A percentile compares a stretch with the other conserved stretches of the same genome.
These are phyloP conservation scores for Tetraodon nigroviridis DNA, from an alignment of 2,113 vertebrate species.

Conservation along the genomic window DNA sequence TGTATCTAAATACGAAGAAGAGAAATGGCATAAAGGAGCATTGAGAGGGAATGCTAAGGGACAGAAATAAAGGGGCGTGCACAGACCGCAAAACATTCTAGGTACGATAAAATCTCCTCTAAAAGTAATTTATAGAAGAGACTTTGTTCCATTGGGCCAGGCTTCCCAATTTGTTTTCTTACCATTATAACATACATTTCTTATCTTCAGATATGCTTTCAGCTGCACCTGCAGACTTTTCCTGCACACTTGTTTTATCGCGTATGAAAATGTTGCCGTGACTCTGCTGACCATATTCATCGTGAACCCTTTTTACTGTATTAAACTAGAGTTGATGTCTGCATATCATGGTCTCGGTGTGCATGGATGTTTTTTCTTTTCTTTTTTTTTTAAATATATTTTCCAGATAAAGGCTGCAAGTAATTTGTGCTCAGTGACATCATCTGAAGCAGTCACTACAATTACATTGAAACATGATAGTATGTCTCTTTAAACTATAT, in stretches of 20 bases:
- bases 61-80: neutral
- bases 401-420: conserved; percentile 34
- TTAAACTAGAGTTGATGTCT: conserved; percentile 9
- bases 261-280: conserved; percentile 32
- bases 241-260: conserved; percentile 26
- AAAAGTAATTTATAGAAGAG: conserved; percentile 44
- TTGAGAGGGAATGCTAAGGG: conserved; percentile 4
- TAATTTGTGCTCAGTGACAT: conserved; percentile 39
- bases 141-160: conserved; percentile 23
- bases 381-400: conserved; percentile 12
- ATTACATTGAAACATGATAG: conserved; percentile 23
- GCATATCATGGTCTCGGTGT: conserved; percentile 28
- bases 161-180: conserved; percentile 30
- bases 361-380: conserved; percentile 19
- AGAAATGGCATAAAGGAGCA: conserved; percentile 13
- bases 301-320: conserved; percentile 36
- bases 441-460: conserved; percentile 26
- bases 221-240: conserved; percentile 23
- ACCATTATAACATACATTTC: conserved; percentile 36
- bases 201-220: conserved; percentile 47
- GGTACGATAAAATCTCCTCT: conserved; percentile 22
- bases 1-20: conserved; percentile 7
- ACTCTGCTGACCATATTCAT: conserved; percentile 28
- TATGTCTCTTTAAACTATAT: conserved; percentile 9
- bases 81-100: conserved; percentile 5